These are phyloP conservation scores for Cyclophora albipunctata DNA, from an alignment of 2,888 invertebrate species.

Conservation along the genomic window DNA sequence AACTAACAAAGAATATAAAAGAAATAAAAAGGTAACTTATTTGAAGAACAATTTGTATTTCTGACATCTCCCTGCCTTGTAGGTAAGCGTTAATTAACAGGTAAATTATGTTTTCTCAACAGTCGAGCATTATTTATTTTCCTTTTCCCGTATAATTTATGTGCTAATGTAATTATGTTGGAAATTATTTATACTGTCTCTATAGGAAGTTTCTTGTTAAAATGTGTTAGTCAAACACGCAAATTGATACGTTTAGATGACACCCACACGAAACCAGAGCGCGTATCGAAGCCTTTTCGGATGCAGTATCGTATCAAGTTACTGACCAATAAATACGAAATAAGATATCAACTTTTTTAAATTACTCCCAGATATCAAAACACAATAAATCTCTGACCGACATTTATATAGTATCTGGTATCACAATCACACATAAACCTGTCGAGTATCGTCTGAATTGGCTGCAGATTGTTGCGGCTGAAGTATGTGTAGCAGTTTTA, in stretches of 20 bases:
- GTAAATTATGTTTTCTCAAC: constrained; percentile 19
- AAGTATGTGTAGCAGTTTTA: constrained; percentile 31
- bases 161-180: constrained; percentile 16
- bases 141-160: constrained; percentile 19
- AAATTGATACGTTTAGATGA: constrained; percentile 5
- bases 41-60: constrained; percentile 15
- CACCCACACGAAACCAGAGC: constrained; percentile 2
- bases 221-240: constrained; percentile 1
- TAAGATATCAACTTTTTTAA: constrained; percentile 13
- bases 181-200: constrained; percentile 5
- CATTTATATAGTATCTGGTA: constrained; percentile 22
- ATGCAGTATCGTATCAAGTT: constrained; percentile 5
- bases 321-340: constrained; percentile 7
- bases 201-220: constrained; percentile 6
- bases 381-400: constrained; percentile 25
- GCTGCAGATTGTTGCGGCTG: constrained; percentile 24
- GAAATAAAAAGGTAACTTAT: too few species aligned
- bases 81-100: constrained; percentile 20
- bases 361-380: constrained; percentile 16
- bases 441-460: constrained; percentile 29
- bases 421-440: constrained; percentile 37
- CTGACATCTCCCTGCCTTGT: constrained; percentile 10
- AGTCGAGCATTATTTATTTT: constrained; percentile 15
- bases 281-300: constrained; percentile 1
- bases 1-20: too few species aligned